These are phyloP conservation scores for Subanguina moxae DNA, from an alignment of 1,140 invertebrate species.

Conservation along the genomic window DNA sequence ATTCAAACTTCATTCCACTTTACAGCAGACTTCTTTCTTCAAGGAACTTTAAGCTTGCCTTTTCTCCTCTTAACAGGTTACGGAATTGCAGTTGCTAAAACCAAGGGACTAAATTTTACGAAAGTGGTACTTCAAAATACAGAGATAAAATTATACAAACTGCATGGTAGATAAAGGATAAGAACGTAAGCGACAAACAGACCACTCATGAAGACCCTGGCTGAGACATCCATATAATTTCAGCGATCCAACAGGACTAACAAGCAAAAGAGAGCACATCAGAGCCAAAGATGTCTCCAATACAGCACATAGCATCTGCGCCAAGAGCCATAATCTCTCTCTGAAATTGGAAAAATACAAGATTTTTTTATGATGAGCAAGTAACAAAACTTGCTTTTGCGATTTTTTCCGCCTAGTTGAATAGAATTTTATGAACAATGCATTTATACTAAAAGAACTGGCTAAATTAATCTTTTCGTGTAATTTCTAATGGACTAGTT, in stretches of 20 bases:
- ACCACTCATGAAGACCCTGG: conserved; percentile 51
- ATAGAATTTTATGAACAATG: neutral
- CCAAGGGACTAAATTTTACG: too few relatives aligned
- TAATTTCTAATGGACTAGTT: too few relatives aligned
- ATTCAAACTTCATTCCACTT: too few relatives aligned
- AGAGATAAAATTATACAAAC: too few relatives aligned
- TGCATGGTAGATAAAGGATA: too few relatives aligned
- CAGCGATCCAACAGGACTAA: conserved; percentile 23
- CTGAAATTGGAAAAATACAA: conserved; percentile 21
- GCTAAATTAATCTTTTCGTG: too few relatives aligned
- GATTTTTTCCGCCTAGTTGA: neutral
- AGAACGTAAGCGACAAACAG: too few relatives aligned
- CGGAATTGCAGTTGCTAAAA: too few relatives aligned
- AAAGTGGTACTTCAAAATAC: too few relatives aligned
- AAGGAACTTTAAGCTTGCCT: too few relatives aligned
- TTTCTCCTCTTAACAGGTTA: too few relatives aligned
- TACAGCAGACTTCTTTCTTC: too few relatives aligned
- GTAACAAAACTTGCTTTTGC: neutral
- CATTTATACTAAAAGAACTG: neutral
- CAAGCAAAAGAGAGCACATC: conserved; percentile 32
- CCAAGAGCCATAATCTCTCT: conserved; percentile 33
- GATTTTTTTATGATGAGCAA: neutral
- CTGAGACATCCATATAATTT: conserved; percentile 63
- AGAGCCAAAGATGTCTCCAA: conserved; percentile 37
- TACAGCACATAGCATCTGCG: conserved; percentile 34